Base-by-base conservation (phyloP, 1,140 invertebrate genomes). In the Drosophila lini region DNA sequence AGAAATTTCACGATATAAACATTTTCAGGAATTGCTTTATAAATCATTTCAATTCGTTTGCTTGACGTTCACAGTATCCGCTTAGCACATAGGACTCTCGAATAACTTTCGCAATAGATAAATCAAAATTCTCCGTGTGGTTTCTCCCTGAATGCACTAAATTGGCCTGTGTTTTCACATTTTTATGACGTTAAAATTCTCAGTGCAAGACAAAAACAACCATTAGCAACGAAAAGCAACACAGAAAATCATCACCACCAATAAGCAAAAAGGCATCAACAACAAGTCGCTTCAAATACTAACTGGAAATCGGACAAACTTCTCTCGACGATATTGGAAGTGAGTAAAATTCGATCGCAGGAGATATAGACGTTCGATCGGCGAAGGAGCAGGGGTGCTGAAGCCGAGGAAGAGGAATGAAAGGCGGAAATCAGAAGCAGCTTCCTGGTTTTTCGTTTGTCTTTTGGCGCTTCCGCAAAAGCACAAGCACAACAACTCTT, bases 41-140 rank as follows among this genome's bases (percentile, higher is more conserved):
- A 74, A 83, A 80, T 89, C 80, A 88, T 34, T 85, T 88, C 71
- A 81, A 74, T 88, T 88, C 80, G 80, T 80, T 88, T 80, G 80
- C 68, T 77, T 81, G 77, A 86, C 83, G 83, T 82, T 86, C 70
- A 79, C 67, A 73, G 76, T 74, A 69, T 80, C 56, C 83, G 76
- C 76, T 77, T 73, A 53, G 50, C 52, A 70, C 69, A 74, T 73
- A 89, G 71, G 55, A 76, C 57, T 36, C 67, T 88, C 65, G 73
- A 80, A 80, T 89, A 80, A 67, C 64, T 88, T 88, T 88, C 64
- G 83, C 83, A 89, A 83, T 83, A 89, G 63, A 70, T 78, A 57
- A 47, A 59, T 78, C 75, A 80, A 83, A 89, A 88, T 80, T 85
- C 79, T 82, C 64, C 73, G 83, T 88, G 84, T 83, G 81, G 36